phyloP scores from a whole-genome alignment of 2,797 vertebrate species.

The Falco biarmicus region DNA sequence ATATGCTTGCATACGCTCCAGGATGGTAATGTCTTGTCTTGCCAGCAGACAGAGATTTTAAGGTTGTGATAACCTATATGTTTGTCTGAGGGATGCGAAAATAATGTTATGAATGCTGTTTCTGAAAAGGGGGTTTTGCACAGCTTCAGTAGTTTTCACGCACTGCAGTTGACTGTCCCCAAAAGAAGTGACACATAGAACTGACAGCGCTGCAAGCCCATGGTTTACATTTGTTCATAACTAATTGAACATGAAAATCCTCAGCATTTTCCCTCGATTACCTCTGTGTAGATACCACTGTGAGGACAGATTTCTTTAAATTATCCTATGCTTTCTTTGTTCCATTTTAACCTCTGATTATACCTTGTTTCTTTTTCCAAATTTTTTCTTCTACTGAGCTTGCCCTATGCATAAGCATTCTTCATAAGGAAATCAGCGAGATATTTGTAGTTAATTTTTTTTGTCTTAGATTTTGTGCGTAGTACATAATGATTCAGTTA shows the following conservation, averaged over 20 bases:
- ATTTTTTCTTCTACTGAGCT: background rate
- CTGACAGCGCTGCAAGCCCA: background rate
- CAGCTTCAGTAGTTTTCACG: background rate
- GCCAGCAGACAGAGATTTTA: constrained; percentile 25
- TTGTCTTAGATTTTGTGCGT: constrained; percentile 17
- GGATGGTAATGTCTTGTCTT: constrained; percentile 29
- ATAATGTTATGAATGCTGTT: constrained; percentile 52
- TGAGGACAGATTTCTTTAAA: background rate
- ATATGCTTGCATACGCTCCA: background rate
- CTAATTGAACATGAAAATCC: background rate
- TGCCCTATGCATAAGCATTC: background rate
- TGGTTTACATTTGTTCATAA: background rate
- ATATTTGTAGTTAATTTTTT: constrained; percentile 41
- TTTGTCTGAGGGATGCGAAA: constrained; percentile 49
- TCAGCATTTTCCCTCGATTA: background rate
- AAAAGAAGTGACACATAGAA: background rate
- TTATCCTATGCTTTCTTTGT: background rate
- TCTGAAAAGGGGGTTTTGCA: constrained; percentile 22
- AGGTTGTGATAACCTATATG: constrained; percentile 35
- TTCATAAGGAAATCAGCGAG: background rate
- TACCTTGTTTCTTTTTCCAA: background rate
- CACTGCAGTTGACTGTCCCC: background rate
- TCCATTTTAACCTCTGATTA: background rate
- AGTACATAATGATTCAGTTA: constrained; percentile 32
- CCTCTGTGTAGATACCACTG: background rate